Percentiles rank a stretch among this genome's conserved stretches.
These are phyloP conservation scores for Lissocephala sabroskyi DNA, from an alignment of 2,888 invertebrate species.

Conservation along the genomic window DNA sequence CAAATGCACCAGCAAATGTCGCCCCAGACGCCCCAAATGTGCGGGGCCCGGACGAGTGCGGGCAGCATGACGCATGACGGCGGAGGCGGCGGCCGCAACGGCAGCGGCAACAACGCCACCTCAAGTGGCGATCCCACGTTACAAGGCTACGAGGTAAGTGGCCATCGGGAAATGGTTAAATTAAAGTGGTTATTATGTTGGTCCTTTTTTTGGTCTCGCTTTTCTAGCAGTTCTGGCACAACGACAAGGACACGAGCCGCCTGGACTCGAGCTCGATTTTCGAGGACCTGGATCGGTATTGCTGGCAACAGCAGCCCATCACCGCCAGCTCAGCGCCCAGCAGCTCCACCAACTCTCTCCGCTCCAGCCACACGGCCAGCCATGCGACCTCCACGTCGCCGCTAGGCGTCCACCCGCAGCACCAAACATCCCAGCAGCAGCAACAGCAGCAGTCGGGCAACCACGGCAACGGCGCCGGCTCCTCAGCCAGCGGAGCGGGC, in stretches of 20 bases:
- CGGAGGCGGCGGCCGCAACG: slow-evolving; percentile 39
- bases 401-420: slow-evolving; percentile 29
- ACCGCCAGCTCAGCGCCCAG: slow-evolving; percentile 37
- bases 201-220: background rate
- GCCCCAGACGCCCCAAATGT: slow-evolving; percentile 27
- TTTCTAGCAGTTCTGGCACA: slow-evolving; percentile 69
- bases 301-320: slow-evolving; percentile 81
- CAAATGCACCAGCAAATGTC: slow-evolving; percentile 30
- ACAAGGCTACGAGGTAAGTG: slow-evolving; percentile 72
- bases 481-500: slow-evolving; percentile 51
- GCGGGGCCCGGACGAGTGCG: slow-evolving; percentile 38
- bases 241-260: slow-evolving; percentile 78
- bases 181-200: too few species aligned
- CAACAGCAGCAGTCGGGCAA: slow-evolving; percentile 15
- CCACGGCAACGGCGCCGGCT: slow-evolving; percentile 26
- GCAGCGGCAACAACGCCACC: slow-evolving; percentile 42
- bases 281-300: slow-evolving; percentile 89
- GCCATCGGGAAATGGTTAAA: too few species aligned
- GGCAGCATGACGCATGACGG: slow-evolving; percentile 55
- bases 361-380: slow-evolving; percentile 53
- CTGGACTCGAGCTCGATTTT: slow-evolving; percentile 81
- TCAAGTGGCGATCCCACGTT: slow-evolving; percentile 69
- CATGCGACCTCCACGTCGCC: slow-evolving; percentile 50
- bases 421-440: slow-evolving; percentile 24
- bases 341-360: slow-evolving; percentile 73